Conservation (phyloP, 2,113 vertebrate species). For the Sciurus niger region DNA sequence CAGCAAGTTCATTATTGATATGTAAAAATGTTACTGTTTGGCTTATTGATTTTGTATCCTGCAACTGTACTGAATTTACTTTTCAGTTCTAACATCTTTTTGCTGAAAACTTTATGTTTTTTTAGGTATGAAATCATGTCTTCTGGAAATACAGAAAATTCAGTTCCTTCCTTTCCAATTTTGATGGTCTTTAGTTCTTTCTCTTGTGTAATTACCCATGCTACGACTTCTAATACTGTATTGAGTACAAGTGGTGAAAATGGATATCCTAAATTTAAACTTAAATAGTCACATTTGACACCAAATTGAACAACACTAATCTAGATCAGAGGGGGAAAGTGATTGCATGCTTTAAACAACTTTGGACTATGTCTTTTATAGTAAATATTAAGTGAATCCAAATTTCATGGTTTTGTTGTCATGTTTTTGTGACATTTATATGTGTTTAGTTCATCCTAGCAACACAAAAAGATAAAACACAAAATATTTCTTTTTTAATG, state of each 20-base stretch:
- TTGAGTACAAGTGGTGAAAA: not conserved
- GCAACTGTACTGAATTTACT: not conserved
- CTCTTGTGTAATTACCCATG: not conserved
- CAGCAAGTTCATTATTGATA: not conserved
- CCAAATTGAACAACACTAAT: not conserved
- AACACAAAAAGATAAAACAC: slow-evolving; percentile 16
- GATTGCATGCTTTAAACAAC: not conserved
- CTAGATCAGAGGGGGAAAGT: not conserved
- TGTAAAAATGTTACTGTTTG: not conserved
- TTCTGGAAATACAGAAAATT: not conserved
- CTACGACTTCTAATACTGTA: not conserved
- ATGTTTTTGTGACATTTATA: not conserved
- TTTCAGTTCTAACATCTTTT: not conserved
- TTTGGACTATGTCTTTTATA: not conserved
- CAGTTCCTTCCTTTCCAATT: not conserved
- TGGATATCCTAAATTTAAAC: not conserved
- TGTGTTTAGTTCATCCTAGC: not conserved
- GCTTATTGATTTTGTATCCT: not conserved
- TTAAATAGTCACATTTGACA: not conserved
- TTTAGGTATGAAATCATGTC: too few relatives aligned
- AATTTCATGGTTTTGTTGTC: not conserved
- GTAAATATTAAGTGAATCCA: slow-evolving; percentile 2
- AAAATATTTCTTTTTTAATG: slow-evolving; percentile 38
- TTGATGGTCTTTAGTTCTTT: not conserved
- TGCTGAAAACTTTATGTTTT: not conserved